Evolutionary conservation across 1,140 invertebrate species (phyloP).

Genomic region (Dinoponera quadriceps): DNA sequence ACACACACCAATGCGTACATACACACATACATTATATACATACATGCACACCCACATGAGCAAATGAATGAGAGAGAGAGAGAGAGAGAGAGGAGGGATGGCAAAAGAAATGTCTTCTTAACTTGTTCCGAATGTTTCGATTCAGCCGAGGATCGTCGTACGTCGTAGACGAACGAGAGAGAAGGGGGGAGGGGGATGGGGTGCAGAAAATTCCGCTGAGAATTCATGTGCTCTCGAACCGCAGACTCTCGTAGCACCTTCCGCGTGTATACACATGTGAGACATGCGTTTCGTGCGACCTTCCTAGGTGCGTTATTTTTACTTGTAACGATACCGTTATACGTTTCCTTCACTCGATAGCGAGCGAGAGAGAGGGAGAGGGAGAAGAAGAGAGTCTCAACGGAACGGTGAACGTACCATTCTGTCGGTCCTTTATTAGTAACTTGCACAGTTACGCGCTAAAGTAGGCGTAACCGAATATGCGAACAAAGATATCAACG

Average conservation of each 20-base stretch:
- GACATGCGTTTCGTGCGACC: slow-evolving; percentile 36
- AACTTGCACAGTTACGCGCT: slow-evolving; percentile 82
- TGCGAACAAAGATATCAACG: slow-evolving; percentile 16
- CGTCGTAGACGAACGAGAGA: slow-evolving; percentile 56
- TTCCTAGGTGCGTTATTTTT: slow-evolving; percentile 60
- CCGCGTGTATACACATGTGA: background rate
- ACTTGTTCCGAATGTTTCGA: slow-evolving; percentile 73
- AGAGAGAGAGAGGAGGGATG: slow-evolving; percentile 75
- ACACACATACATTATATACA: slow-evolving; percentile 16
- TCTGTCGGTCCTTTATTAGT: slow-evolving; percentile 83
- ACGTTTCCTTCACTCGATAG: slow-evolving; percentile 64
- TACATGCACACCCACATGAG: too few species aligned
- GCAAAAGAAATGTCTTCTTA: slow-evolving; percentile 76
- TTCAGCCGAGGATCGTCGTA: slow-evolving; percentile 69
- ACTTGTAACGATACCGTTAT: slow-evolving; percentile 74
- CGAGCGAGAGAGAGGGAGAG: slow-evolving; percentile 42
- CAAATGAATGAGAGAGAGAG: too few species aligned
- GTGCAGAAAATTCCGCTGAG: too few species aligned
- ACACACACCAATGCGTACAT: slow-evolving; percentile 15
- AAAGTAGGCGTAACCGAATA: slow-evolving; percentile 78
- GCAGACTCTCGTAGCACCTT: background rate
- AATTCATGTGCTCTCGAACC: background rate
- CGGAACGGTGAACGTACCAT: slow-evolving; percentile 83
- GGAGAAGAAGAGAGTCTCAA: slow-evolving; percentile 54
- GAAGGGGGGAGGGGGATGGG: background rate